phyloP scores from a whole-genome alignment of 2,113 vertebrate genomes.

The Regulus satrapa region DNA sequence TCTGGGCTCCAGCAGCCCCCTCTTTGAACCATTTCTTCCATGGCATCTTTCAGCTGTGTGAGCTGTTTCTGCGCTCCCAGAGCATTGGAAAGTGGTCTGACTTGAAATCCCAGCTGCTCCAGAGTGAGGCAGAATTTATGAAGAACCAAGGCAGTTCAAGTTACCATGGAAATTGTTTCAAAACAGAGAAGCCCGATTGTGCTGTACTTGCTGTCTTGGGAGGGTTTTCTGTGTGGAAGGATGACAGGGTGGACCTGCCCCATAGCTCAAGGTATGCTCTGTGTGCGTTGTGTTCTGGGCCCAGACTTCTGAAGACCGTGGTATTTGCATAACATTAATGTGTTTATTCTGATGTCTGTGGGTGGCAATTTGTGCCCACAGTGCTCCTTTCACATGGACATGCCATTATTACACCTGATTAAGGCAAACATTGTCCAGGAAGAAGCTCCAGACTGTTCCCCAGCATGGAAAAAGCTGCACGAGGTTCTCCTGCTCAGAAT shows the following conservation, averaged over 20 bases:
- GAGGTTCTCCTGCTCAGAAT: not conserved
- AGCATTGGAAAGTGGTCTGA: not conserved
- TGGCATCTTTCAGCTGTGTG: not conserved
- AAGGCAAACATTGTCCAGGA: not conserved
- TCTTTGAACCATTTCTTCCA: not conserved
- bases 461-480: not conserved
- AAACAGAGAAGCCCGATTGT: not conserved
- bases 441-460: slow-evolving; percentile 20
- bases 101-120: not conserved
- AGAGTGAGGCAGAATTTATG: not conserved
- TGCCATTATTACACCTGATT: slow-evolving; percentile 32
- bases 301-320: slow-evolving; percentile 1
- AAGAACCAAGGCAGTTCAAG: not conserved
- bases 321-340: slow-evolving; percentile 45
- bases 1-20: not conserved
- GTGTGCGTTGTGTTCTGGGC: not conserved
- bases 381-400: slow-evolving; percentile 36
- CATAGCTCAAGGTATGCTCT: slow-evolving; percentile 16
- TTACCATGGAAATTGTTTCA: not conserved
- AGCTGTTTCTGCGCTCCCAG: not conserved
- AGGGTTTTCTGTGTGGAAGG: not conserved
- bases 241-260: slow-evolving; percentile 41
- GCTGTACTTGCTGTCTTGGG: not conserved
- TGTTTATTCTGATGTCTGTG: slow-evolving; percentile 25
- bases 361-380: slow-evolving; percentile 36